Conservation (phyloP, 2,888 invertebrate genomes). For the Pollenia labialis region DNA sequence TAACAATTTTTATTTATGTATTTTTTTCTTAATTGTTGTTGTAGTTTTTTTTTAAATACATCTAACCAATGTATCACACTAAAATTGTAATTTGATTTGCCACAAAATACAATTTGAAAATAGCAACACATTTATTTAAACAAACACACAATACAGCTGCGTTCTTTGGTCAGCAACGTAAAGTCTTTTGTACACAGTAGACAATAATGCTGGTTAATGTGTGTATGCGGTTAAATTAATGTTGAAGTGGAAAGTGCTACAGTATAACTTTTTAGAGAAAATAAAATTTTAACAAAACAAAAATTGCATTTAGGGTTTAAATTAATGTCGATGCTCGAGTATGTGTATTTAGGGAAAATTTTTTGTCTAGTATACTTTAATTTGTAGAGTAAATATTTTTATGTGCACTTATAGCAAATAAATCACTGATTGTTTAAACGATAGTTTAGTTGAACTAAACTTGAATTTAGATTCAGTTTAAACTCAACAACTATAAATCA, state of each 20-base stretch:
- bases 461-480: too few species aligned
- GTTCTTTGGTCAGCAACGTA: conserved; percentile 15
- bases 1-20: background rate
- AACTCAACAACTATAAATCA: too few species aligned
- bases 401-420: too few species aligned
- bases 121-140: conserved; percentile 2
- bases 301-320: background rate
- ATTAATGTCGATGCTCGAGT: background rate
- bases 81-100: conserved; percentile 69
- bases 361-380: background rate
- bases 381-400: background rate
- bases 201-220: conserved; percentile 29
- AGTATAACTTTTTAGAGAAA: background rate
- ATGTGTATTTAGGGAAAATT: background rate
- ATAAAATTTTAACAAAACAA: background rate
- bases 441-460: too few species aligned
- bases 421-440: too few species aligned
- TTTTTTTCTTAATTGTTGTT: background rate
- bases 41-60: conserved; percentile 30
- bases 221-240: conserved; percentile 35
- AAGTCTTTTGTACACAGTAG: conserved; percentile 40
- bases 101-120: conserved; percentile 63
- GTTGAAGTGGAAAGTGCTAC: conserved; percentile 13
- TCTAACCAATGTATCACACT: conserved; percentile 64
- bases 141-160: conserved; percentile 43